Base-by-base conservation (phyloP, 1,140 invertebrate genomes). In the Thaumetopoea pityocampa region DNA sequence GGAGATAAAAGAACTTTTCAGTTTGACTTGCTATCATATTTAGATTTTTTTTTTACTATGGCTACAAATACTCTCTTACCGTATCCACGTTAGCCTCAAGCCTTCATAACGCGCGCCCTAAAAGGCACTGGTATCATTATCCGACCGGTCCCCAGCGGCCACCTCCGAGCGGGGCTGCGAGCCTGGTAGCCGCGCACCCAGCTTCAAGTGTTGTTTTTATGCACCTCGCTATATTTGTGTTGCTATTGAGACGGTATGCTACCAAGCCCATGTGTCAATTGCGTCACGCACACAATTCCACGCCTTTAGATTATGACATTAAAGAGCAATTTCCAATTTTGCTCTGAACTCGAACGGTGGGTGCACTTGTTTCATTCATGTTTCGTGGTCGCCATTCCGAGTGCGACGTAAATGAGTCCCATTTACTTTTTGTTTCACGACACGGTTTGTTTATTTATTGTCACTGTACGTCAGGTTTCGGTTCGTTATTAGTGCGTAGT, bases 71-170 rank as follows among this genome's bases (percentile, higher is more conserved):
- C 4, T 14, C 42, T 5, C 11, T 6, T 12, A 54, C 46, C 60
- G 12, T 62, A 69, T 78, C 70, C 72, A 67, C 37, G 51, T 6
- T 59, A 58, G 33, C 44, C 36, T 23, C 42, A 58, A 54, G 55
- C 48, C 63, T 61, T 74, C 67, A 72, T 74, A 73, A 68, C 58
- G 58, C 46, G 52, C 43, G 70, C 72, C 72, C 66, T 74, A 77
- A 64, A 80, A 73, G 76, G 72, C 54, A 64, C 48, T 71, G 59
- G 70, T 77, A 67, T 80, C 76, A 74, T 74, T 74, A 74, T 59
- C 42, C 32, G 58, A 73, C 71, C 70, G 64, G 74, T 69, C 49
- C 59, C 66, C 62, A 68, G 65, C 55, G 62, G 24, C 51, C 51
- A 60, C 76, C 67, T 48, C 66, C 63, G 48, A 54, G 30, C 35